These are phyloP conservation scores for Leiothrix lutea DNA, from an alignment of 2,113 vertebrate species.

Conservation along the genomic window DNA sequence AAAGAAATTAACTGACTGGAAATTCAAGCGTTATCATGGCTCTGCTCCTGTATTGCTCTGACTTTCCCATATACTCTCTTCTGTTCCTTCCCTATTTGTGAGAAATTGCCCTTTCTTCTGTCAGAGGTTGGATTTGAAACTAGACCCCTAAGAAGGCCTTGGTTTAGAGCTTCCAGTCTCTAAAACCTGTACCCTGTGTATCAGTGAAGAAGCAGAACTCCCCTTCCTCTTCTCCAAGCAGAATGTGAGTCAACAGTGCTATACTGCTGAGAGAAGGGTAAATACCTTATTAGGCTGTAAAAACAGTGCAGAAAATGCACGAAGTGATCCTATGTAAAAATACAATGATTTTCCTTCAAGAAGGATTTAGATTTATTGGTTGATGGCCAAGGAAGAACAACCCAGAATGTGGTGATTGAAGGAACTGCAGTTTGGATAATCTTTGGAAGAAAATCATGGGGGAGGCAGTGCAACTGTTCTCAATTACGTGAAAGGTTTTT, in stretches of 20 bases:
- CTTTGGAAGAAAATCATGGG: background rate
- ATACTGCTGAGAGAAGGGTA: background rate
- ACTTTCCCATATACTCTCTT: background rate
- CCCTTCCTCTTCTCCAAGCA: background rate
- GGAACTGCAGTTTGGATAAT: background rate
- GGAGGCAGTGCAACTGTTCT: background rate
- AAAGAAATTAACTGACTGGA: background rate
- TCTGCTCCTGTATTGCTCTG: background rate
- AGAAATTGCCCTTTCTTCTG: background rate
- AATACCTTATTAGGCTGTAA: background rate
- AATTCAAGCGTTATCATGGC: background rate
- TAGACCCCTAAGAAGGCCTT: background rate
- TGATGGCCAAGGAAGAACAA: background rate
- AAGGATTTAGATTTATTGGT: background rate
- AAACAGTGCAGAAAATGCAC: background rate
- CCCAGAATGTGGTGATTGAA: background rate
- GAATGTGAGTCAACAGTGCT: background rate
- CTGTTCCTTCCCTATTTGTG: background rate
- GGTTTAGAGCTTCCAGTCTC: background rate
- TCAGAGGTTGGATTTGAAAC: background rate
- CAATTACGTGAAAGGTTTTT: background rate
- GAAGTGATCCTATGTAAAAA: background rate
- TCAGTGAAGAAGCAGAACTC: background rate
- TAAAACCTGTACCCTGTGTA: rapidly evolving
- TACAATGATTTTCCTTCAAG: constrained; percentile 14